Percentiles rank a stretch among this genome's conserved stretches.
Conservation (phyloP, 2,113 vertebrate species). For the Hemichromis elongatus region DNA sequence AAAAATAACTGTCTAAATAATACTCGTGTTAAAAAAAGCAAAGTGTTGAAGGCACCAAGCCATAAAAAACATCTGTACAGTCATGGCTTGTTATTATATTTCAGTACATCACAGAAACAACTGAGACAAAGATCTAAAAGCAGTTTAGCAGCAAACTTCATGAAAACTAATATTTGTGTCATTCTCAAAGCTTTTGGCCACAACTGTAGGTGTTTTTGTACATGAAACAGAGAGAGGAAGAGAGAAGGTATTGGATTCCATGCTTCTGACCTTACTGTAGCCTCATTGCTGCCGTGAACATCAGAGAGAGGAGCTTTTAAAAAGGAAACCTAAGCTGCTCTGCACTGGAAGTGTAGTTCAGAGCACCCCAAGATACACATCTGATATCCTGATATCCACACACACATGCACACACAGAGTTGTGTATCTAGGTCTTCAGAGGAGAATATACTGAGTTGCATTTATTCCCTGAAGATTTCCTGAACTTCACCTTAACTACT, state of each 20-base stretch:
- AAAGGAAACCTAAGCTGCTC: constrained; percentile 69
- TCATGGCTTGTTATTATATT: too few relatives aligned
- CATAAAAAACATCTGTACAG: neutral
- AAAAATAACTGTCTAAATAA: neutral
- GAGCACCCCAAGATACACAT: constrained; percentile 52
- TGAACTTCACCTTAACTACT: neutral
- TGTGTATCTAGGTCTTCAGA: neutral
- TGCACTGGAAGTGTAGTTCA: constrained; percentile 62
- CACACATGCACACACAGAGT: neutral
- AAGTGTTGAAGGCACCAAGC: neutral
- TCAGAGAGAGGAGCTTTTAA: constrained; percentile 63
- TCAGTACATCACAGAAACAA: too few relatives aligned
- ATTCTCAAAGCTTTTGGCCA: too few relatives aligned
- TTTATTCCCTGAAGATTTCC: too few relatives aligned
- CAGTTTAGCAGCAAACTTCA: too few relatives aligned
- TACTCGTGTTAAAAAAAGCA: neutral
- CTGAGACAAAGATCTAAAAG: too few relatives aligned
- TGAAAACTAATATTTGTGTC: too few relatives aligned
- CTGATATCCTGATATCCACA: constrained; percentile 27
- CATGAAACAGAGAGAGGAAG: neutral
- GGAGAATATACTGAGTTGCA: neutral
- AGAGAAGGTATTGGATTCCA: constrained; percentile 54
- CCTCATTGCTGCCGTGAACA: constrained; percentile 59
- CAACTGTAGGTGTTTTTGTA: neutral
- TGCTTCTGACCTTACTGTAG: constrained; percentile 58